A percentile compares a stretch with the other conserved stretches of the same genome.
Conservation (phyloP, 2,797 vertebrate genomes). For the Strix occidentalis region DNA sequence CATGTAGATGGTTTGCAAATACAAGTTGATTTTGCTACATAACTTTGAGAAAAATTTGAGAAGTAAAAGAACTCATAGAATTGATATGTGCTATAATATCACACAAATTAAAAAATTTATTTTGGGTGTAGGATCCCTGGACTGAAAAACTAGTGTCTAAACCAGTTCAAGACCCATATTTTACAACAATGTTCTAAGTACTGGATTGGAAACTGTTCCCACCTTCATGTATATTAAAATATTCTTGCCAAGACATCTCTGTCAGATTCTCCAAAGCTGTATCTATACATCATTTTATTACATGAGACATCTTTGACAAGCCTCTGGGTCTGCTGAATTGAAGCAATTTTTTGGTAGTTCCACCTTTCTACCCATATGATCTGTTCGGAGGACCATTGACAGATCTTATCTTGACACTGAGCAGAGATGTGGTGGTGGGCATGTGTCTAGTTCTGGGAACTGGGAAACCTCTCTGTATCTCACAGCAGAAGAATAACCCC, state of each 20-base stretch:
- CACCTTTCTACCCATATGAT: neutral
- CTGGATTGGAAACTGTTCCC: neutral
- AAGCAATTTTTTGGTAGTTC: neutral
- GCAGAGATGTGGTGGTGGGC: neutral
- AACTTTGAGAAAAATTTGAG: neutral
- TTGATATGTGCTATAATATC: neutral
- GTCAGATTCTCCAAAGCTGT: neutral
- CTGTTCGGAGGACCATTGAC: neutral
- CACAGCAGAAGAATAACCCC: neutral
- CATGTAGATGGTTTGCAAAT: neutral
- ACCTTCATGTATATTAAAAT: neutral
- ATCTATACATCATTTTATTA: neutral
- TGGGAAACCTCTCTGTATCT: neutral
- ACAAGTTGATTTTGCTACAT: neutral
- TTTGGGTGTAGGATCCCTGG: neutral
- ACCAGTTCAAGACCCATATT: neutral
- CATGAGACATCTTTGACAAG: neutral
- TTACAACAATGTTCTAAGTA: neutral
- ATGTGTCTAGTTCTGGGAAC: neutral
- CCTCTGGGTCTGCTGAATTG: neutral
- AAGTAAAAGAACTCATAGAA: neutral
- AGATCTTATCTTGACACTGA: neutral
- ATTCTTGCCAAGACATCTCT: neutral
- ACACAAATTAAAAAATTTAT: neutral
- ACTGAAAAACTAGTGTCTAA: neutral